Evolutionary conservation across 2,888 invertebrate species (phyloP).

Genomic region (Spatulosminthurus flaviceps): DNA sequence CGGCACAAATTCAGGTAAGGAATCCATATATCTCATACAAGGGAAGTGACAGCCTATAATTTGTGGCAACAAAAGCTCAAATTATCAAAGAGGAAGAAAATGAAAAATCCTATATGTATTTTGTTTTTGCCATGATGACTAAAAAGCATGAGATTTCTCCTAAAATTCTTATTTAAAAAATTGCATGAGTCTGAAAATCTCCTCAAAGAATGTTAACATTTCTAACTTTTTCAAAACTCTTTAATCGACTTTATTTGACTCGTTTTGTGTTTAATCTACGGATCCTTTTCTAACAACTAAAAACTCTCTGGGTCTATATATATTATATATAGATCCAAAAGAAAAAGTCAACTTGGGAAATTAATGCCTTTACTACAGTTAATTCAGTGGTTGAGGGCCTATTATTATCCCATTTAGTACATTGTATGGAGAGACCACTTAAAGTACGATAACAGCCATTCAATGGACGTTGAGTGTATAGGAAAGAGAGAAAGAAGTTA

Average conservation of each 20-base stretch:
- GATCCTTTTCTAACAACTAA: background rate
- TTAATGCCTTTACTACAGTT: background rate
- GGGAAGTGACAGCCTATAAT: too few relatives aligned
- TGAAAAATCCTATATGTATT: too few relatives aligned
- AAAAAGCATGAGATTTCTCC: background rate
- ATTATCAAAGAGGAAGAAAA: too few relatives aligned
- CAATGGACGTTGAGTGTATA: background rate
- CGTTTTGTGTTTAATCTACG: background rate
- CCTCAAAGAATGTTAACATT: background rate
- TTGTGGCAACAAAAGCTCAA: too few relatives aligned
- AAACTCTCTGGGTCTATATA: too few relatives aligned
- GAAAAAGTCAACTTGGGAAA: background rate
- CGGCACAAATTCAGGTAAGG: slow-evolving; percentile 59
- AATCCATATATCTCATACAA: background rate
- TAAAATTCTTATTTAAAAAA: background rate
- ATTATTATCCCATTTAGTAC: too few relatives aligned
- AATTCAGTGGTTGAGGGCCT: background rate
- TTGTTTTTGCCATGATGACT: too few relatives aligned
- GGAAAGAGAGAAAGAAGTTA: background rate
- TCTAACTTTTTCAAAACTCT: slow-evolving; percentile 18
- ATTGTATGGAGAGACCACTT: too few relatives aligned
- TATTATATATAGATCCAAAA: background rate
- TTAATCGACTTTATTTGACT: background rate
- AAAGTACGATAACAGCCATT: too few relatives aligned
- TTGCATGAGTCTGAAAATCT: background rate